A percentile compares a stretch with the other conserved stretches of the same genome.
phyloP scores from a whole-genome alignment of 2,113 vertebrate species.

The Oriolus oriolus region DNA sequence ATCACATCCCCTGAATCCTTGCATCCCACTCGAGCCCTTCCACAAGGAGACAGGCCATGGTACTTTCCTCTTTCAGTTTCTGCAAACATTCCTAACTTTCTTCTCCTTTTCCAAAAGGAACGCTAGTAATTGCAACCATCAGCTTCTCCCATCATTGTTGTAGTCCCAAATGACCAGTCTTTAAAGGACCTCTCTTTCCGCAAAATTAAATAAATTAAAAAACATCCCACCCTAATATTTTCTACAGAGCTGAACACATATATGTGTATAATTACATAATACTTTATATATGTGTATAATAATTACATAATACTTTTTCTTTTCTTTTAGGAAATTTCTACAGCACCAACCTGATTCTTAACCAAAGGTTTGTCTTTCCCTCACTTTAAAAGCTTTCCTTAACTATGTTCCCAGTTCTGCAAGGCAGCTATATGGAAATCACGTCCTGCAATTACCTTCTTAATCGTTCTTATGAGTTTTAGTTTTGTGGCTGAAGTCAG shows the following conservation, averaged over 20 bases:
- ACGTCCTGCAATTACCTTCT: background rate
- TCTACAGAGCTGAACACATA: background rate
- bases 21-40: accelerated
- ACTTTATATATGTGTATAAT: background rate
- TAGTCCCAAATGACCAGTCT: background rate
- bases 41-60: background rate
- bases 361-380: background rate
- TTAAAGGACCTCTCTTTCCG: background rate
- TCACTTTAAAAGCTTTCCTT: background rate
- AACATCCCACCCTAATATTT: background rate
- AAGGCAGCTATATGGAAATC: background rate
- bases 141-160: background rate
- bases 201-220: background rate
- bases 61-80: background rate
- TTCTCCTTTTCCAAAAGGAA: background rate
- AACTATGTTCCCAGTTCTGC: background rate
- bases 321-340: background rate
- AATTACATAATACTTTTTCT: background rate
- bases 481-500: background rate
- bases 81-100: background rate
- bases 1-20: background rate
- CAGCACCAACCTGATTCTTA: background rate
- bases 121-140: background rate
- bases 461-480: background rate
- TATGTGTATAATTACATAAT: background rate